Percentiles rank a stretch among this genome's conserved stretches.
Evolutionary conservation across 2,888 invertebrate genomes (phyloP).

Genomic region (Bugulina stolonifera): DNA sequence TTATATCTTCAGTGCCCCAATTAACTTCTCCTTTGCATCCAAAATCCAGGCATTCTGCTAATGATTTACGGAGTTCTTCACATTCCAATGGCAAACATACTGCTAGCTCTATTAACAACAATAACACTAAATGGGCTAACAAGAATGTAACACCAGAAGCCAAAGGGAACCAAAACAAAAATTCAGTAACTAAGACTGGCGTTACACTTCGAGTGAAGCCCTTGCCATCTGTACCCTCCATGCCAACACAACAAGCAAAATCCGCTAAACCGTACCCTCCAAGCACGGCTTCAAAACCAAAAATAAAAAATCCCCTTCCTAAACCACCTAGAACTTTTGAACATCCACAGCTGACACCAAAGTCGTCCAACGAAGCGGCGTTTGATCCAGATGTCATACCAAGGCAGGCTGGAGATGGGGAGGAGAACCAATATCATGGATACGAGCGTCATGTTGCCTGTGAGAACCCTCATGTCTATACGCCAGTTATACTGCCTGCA

Average conservation of each 20-base stretch:
- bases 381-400: neutral
- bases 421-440: slow-evolving; percentile 5
- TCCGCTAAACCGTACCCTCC: neutral
- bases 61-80: neutral
- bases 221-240: neutral
- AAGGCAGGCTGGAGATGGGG: slow-evolving; percentile 21
- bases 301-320: neutral
- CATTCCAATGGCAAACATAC: neutral
- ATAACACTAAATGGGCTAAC: slow-evolving; percentile 12
- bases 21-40: neutral
- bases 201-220: neutral
- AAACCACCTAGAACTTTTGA: slow-evolving; percentile 24
- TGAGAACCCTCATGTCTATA: neutral
- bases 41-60: neutral
- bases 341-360: neutral
- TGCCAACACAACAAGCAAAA: neutral
- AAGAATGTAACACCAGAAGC: neutral
- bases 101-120: neutral
- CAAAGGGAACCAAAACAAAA: neutral
- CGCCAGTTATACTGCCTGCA: neutral
- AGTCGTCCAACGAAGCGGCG: neutral
- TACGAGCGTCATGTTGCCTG: neutral
- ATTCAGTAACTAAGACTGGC: neutral
- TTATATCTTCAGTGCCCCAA: neutral
- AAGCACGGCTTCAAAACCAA: neutral